phyloP scores from a whole-genome alignment of 1,140 invertebrate species.

The Meloidogyne exigua region DNA sequence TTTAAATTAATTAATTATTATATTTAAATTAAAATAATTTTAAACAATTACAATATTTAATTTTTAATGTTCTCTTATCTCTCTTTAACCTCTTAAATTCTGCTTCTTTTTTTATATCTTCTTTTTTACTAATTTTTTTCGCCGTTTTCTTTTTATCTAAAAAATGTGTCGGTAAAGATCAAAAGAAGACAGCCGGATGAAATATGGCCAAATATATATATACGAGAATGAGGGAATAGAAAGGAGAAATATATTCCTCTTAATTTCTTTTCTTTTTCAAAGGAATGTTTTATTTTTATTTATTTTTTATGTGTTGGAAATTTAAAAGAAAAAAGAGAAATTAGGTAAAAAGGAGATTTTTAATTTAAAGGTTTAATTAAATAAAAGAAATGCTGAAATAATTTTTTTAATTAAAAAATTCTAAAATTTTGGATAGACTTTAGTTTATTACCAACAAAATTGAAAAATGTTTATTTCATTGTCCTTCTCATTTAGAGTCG shows the following conservation, averaged over 20 bases:
- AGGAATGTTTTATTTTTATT: not conserved
- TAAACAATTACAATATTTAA: too few species aligned
- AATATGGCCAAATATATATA: constrained; percentile 18
- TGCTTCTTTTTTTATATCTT: not conserved
- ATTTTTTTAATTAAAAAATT: too few species aligned
- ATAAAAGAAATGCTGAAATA: not conserved
- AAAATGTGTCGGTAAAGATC: constrained; percentile 26
- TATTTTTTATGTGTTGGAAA: not conserved
- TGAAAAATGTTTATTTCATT: too few species aligned
- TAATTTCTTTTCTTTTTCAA: not conserved
- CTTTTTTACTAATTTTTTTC: not conserved
- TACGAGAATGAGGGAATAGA: not conserved
- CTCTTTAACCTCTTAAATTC: not conserved
- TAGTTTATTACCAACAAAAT: too few species aligned
- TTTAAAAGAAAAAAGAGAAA: not conserved
- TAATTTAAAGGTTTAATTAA: constrained; percentile 11
- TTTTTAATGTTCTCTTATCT: not conserved
- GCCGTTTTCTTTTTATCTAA: not conserved
- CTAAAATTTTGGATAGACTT: too few species aligned
- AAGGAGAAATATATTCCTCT: not conserved
- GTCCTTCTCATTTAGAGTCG: too few species aligned
- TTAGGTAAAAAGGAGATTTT: not conserved
- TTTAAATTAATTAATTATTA: too few species aligned
- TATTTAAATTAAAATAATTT: too few species aligned
- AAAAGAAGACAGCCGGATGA: constrained; percentile 25